phyloP scores from a whole-genome alignment of 2,888 invertebrate genomes.

The Crocallis elinguaria region DNA sequence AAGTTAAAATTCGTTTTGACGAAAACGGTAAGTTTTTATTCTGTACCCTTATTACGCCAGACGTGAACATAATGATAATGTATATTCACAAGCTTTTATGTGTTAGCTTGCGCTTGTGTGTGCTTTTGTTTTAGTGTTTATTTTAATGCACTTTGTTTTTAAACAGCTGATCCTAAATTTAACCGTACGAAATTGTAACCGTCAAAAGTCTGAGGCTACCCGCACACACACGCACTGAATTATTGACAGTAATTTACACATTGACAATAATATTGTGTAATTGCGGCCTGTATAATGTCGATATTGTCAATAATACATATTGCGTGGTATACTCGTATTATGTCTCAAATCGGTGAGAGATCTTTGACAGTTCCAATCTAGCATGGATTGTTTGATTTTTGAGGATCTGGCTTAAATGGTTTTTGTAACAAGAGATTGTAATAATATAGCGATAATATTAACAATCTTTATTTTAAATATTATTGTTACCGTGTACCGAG shows the following conservation, averaged over 20 bases:
- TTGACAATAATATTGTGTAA: too few relatives aligned
- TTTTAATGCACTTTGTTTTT: constrained; percentile 38
- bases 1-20: background rate
- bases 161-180: background rate
- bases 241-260: too few relatives aligned
- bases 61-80: constrained; percentile 3
- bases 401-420: background rate
- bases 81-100: constrained; percentile 22
- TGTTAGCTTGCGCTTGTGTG: constrained; percentile 47
- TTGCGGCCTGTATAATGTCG: too few relatives aligned
- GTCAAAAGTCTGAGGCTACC: too few relatives aligned
- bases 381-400: background rate
- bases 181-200: too few relatives aligned
- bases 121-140: constrained; percentile 40
- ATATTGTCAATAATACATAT: too few relatives aligned
- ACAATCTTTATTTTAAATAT: background rate
- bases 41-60: background rate
- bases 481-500: too few relatives aligned
- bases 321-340: too few relatives aligned
- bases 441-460: background rate
- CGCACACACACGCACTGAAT: too few relatives aligned
- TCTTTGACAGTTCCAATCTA: background rate
- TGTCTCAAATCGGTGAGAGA: background rate
- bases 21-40: constrained; percentile 8
- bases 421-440: constrained; percentile 9